Base-by-base conservation (phyloP, 2,888 invertebrate species). In the Gandaritis pyraliata region DNA sequence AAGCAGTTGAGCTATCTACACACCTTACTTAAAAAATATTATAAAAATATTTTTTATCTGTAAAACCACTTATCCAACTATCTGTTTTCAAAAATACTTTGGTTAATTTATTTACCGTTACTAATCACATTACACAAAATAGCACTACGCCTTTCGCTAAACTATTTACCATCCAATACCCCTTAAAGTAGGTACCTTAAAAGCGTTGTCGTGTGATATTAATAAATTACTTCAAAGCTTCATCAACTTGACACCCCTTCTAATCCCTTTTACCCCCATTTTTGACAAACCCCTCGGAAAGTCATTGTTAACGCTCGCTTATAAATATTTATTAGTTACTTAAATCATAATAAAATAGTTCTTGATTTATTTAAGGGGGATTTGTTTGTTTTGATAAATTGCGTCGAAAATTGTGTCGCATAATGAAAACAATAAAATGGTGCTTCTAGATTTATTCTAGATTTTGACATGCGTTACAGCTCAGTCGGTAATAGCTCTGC, bases 141-240 rank as follows among this genome's bases (percentile, higher is more conserved):
- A 13, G 13, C 16, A 10, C 18, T 12, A 45, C 16, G 36, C 29
- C 16, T 33, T 5, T 12, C 16, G 6, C n/a, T 45, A 18, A 53
- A 53, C 45, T 45, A 53, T 45, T 53, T 18, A 52, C 16, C 11
- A 33, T 36, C 23, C 38, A 46, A 13, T 23, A 18, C 18, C 33
- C 12, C 12, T 29, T 48, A 38, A 13, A 38, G n/a, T n/a, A n/a
- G n/a, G n/a, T 52, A 68, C 64, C 68, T 68, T 81, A 76, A 80
- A 72, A 80, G 81, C 78, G 60, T 72, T 76, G 30, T 60, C 55
- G 55, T 80, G 81, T 81, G 63, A 71, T 71, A 72, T 76, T 76
- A 76, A 78, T 78, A 72, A 75, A 71, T 75, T 72, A 74, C 58
- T 33, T n/a, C 45, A 49, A 51, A 60, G 58, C 61, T 68, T 70